Conservation (phyloP, 53 echinoderm and acorn worm genomes). For the Echinarachnius parma region DNA sequence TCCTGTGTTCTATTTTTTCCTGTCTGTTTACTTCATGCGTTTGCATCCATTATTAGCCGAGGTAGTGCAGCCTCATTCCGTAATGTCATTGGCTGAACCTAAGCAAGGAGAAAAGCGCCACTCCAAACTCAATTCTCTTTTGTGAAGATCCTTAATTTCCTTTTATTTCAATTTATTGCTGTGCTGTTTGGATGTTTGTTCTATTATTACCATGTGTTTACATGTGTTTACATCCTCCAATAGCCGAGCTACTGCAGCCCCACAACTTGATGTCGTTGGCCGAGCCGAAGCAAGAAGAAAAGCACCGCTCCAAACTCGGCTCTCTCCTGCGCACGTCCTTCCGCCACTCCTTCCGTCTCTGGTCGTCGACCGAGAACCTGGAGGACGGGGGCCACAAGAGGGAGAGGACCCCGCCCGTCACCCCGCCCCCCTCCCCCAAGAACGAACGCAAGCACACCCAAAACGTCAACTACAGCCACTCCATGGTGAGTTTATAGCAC, state of each 20-base stretch:
- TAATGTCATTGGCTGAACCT: too few relatives aligned
- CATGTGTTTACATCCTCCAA: too few relatives aligned
- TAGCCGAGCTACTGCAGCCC: slow-evolving; percentile 29
- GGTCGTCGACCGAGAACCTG: slow-evolving; percentile 77
- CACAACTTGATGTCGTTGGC: slow-evolving; percentile 16
- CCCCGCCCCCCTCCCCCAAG: slow-evolving; percentile 46
- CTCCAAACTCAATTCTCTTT: too few relatives aligned
- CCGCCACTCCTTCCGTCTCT: slow-evolving; percentile 48
- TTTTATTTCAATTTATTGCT: too few relatives aligned
- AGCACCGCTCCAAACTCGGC: slow-evolving; percentile 44
- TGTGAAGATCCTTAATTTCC: too few relatives aligned
- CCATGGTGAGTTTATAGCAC: slow-evolving; percentile 6
- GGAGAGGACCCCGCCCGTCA: slow-evolving; percentile 46
- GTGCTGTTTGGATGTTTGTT: too few relatives aligned
- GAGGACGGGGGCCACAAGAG: slow-evolving; percentile 41
- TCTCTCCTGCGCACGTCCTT: slow-evolving; percentile 58
- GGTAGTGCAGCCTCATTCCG: slow-evolving; percentile 24
- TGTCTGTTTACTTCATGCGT: too few relatives aligned
- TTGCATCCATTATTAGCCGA: slow-evolving; percentile 13
- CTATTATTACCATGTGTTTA: too few relatives aligned
- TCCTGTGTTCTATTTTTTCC: too few relatives aligned
- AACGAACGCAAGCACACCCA: slow-evolving; percentile 35
- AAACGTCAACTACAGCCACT: slow-evolving; percentile 9
- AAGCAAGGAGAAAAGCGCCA: too few relatives aligned
- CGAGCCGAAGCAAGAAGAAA: slow-evolving; percentile 20